Conservation (phyloP, 2,797 vertebrate genomes). For the Gila robusta region DNA sequence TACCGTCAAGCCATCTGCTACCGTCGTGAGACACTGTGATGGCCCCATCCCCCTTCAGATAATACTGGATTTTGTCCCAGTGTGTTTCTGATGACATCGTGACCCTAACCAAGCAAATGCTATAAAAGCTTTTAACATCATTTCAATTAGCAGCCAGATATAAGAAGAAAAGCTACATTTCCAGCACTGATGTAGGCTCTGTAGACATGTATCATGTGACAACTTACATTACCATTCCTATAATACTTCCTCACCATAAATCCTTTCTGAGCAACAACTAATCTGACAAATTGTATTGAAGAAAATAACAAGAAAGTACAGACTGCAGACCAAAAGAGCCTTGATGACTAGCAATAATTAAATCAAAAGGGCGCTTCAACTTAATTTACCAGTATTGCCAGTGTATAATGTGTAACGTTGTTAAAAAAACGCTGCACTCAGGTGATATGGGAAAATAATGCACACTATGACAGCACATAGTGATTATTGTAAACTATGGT, state of each 20-base stretch:
- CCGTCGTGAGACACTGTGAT: conserved; percentile 7
- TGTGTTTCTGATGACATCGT: conserved; percentile 35
- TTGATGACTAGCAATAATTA: not conserved
- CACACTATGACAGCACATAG: not conserved
- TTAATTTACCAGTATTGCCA: not conserved
- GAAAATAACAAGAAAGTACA: not conserved
- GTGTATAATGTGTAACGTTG: not conserved
- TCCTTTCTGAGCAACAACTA: not conserved
- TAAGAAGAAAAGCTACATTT: conserved; percentile 7
- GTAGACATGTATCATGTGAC: not conserved
- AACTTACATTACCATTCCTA: not conserved
- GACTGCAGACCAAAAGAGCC: not conserved
- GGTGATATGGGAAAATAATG: conserved; percentile 31
- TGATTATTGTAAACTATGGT: not conserved
- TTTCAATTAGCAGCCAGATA: conserved; percentile 26
- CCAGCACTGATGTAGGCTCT: not conserved
- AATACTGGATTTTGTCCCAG: conserved; percentile 30
- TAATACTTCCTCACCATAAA: not conserved
- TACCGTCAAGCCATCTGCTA: conserved; percentile 41
- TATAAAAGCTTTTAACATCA: conserved; percentile 43
- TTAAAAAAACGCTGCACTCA: conserved; percentile 49
- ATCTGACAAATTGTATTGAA: not conserved
- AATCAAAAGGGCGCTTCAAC: not conserved
- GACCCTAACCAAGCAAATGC: conserved; percentile 37
- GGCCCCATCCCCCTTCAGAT: conserved; percentile 34